Evolutionary conservation across 2,797 vertebrate species (phyloP).

Genomic region (Loris lydekkerianus): DNA sequence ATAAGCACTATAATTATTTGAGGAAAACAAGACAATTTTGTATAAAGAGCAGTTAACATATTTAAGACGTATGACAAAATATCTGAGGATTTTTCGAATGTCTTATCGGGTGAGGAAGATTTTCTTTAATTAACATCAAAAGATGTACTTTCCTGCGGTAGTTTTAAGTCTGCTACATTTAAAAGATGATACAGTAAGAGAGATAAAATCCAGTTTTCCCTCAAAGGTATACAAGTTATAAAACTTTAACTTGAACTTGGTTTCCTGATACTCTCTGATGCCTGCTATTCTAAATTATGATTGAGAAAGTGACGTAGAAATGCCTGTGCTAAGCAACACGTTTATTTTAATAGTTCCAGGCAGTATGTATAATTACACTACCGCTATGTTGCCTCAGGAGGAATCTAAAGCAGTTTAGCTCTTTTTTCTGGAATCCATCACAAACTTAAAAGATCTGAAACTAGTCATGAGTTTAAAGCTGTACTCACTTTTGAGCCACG

Average conservation of each 20-base stretch:
- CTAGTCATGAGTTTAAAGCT: not conserved
- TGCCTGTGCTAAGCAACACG: not conserved
- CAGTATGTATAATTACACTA: not conserved
- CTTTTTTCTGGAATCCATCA: slow-evolving; percentile 4
- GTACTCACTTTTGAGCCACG: not conserved
- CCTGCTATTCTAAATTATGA: not conserved
- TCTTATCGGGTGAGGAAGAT: not conserved
- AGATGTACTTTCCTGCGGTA: slow-evolving; percentile 7
- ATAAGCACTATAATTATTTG: not conserved
- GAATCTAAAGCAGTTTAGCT: slow-evolving; percentile 1
- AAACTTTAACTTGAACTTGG: not conserved
- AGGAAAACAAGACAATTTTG: not conserved
- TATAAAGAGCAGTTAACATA: not conserved
- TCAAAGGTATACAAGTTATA: not conserved
- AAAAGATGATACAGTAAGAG: slow-evolving; percentile 26
- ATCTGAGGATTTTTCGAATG: not conserved
- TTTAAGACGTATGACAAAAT: not conserved
- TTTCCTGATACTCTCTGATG: not conserved
- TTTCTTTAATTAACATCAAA: slow-evolving; percentile 46
- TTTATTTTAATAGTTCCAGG: slow-evolving; percentile 12
- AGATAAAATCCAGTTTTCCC: not conserved
- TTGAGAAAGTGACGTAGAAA: not conserved
- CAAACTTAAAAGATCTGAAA: slow-evolving; percentile 18
- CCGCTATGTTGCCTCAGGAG: not conserved
- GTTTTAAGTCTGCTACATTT: slow-evolving; percentile 4